Evolutionary conservation across 2,797 vertebrate species (phyloP).

Genomic region (Sebastes itinus): DNA sequence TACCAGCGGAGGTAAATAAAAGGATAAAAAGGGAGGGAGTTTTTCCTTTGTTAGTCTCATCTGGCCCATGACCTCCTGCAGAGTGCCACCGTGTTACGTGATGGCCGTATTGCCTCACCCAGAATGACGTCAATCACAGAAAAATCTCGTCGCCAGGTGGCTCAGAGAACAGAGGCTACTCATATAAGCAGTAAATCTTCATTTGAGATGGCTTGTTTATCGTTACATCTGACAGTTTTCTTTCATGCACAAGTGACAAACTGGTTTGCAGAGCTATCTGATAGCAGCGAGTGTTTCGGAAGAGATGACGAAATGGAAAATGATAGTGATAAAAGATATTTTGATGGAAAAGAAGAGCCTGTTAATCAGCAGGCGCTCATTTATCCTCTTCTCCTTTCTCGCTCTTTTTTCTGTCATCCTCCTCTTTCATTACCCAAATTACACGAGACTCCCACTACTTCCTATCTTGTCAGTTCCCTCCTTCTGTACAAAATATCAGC

Average conservation of each 20-base stretch:
- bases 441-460: slow-evolving; percentile 44
- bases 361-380: slow-evolving; percentile 39
- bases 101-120: slow-evolving; percentile 16
- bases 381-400: slow-evolving; percentile 21
- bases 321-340: slow-evolving; percentile 14
- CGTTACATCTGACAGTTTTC: neutral
- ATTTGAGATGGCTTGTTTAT: neutral
- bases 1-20: neutral
- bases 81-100: slow-evolving; percentile 35
- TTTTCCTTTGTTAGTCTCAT: slow-evolving; percentile 9
- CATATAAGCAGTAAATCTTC: slow-evolving; percentile 5
- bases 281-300: neutral
- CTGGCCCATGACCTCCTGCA: slow-evolving; percentile 18
- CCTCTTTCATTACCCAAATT: slow-evolving; percentile 54
- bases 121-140: slow-evolving; percentile 24
- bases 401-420: slow-evolving; percentile 29
- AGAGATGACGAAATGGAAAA: slow-evolving; percentile 4
- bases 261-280: slow-evolving; percentile 1
- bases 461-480: slow-evolving; percentile 46
- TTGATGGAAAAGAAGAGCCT: slow-evolving; percentile 38
- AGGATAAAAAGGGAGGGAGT: neutral
- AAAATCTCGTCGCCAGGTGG: slow-evolving; percentile 32
- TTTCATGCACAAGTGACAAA: neutral
- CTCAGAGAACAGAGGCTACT: slow-evolving; percentile 4
- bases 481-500: slow-evolving; percentile 42